Conservation (phyloP, 2,113 vertebrate genomes). For the Poicephalus gulielmi region DNA sequence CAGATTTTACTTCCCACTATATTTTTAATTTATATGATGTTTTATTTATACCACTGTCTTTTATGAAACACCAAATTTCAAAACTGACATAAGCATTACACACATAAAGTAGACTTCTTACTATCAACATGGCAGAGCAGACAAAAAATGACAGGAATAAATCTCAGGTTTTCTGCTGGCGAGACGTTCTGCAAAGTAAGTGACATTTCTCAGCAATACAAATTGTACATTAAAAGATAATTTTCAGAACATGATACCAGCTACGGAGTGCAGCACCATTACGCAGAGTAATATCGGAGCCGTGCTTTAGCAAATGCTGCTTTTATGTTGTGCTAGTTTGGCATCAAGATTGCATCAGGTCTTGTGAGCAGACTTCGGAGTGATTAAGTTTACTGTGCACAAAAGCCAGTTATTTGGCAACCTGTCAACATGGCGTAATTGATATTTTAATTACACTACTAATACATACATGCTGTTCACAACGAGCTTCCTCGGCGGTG, state of each 20-base stretch:
- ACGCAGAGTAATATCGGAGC: background rate
- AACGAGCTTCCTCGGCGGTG: conserved; percentile 18
- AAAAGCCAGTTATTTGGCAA: conserved; percentile 58
- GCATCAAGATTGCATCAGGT: background rate
- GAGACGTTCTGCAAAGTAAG: conserved; percentile 57
- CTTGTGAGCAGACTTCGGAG: conserved; percentile 37
- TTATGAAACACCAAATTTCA: conserved; percentile 60
- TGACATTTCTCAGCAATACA: conserved; percentile 68
- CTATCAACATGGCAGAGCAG: conserved; percentile 62
- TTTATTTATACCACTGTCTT: conserved; percentile 66
- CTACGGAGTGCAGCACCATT: conserved; percentile 57
- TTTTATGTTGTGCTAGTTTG: background rate
- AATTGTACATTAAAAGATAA: conserved; percentile 76
- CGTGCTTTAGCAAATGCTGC: background rate
- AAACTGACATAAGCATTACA: conserved; percentile 54
- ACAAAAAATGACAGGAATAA: conserved; percentile 74
- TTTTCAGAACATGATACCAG: conserved; percentile 69
- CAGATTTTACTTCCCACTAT: background rate
- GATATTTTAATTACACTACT: conserved; percentile 74
- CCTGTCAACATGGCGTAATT: conserved; percentile 50
- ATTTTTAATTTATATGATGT: conserved; percentile 56
- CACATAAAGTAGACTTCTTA: conserved; percentile 58
- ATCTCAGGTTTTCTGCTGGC: conserved; percentile 66
- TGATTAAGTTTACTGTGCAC: conserved; percentile 26
- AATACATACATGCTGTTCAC: conserved; percentile 22